Conservation (phyloP, 2,113 vertebrate genomes). For the Dissostichus mawsoni region DNA sequence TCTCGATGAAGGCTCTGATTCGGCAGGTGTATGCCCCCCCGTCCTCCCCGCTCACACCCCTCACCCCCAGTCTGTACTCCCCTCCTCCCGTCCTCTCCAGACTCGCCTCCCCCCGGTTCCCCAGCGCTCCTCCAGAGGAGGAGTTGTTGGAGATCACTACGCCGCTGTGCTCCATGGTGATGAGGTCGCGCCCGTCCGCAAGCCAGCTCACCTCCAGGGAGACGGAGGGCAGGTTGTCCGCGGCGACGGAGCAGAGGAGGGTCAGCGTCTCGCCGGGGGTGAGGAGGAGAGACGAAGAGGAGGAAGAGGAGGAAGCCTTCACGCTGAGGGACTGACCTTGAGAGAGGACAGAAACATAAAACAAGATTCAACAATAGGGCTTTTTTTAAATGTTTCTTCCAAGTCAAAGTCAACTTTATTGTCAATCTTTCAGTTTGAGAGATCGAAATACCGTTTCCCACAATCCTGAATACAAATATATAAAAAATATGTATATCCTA, state of each 20-base stretch:
- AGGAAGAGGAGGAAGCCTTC: constrained; percentile 62
- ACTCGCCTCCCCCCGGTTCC: constrained; percentile 48
- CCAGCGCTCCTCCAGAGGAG: constrained; percentile 14
- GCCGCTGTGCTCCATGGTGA: constrained; percentile 78
- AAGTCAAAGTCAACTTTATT: too few species aligned
- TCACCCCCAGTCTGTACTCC: constrained; percentile 73
- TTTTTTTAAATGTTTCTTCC: too few species aligned
- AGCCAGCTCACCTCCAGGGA: constrained; percentile 83
- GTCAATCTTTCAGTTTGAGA: too few species aligned
- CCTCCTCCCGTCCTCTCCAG: constrained; percentile 65
- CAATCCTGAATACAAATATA: too few species aligned
- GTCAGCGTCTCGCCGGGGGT: constrained; percentile 69
- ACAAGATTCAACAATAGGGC: background rate
- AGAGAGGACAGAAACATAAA: constrained; percentile 32
- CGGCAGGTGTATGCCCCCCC: constrained; percentile 78
- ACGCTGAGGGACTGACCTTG: constrained; percentile 79
- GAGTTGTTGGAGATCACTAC: constrained; percentile 73
- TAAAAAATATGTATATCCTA: too few species aligned
- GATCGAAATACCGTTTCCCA: too few species aligned
- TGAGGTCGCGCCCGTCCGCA: constrained; percentile 59
- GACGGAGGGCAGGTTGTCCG: constrained; percentile 68
- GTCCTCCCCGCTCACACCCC: constrained; percentile 63
- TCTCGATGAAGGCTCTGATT: constrained; percentile 71
- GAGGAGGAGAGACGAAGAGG: constrained; percentile 59
- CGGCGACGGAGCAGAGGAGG: constrained; percentile 77